phyloP scores from a whole-genome alignment of 2,888 invertebrate species.

The Biston stratarius region DNA sequence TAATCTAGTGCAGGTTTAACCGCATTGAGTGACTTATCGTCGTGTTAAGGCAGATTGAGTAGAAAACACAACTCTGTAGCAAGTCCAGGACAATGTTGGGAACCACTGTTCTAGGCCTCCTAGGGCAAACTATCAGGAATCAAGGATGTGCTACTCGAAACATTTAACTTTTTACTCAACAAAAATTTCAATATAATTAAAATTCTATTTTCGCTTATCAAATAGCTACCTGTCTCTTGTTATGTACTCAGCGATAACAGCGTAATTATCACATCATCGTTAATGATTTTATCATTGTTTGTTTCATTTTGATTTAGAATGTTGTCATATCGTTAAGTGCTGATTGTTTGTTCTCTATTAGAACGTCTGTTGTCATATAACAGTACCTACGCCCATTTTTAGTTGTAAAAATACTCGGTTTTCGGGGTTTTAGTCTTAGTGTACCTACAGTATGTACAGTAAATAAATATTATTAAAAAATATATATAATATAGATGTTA shows the following conservation, averaged over 20 bases:
- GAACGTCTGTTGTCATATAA: not conserved
- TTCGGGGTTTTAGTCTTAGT: too few relatives aligned
- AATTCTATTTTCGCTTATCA: slow-evolving; percentile 27
- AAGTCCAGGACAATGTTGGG: too few relatives aligned
- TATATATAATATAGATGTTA: too few relatives aligned
- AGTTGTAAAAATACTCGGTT: too few relatives aligned
- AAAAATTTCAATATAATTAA: slow-evolving; percentile 16
- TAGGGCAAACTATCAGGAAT: not conserved
- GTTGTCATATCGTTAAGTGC: not conserved
- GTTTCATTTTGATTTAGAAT: slow-evolving; percentile 5
- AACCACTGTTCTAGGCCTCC: not conserved
- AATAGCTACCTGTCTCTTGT: slow-evolving; percentile 18
- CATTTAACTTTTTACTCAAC: not conserved
- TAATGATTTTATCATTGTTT: slow-evolving; percentile 21
- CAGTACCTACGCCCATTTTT: not conserved
- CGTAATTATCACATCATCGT: slow-evolving; percentile 20
- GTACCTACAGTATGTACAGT: too few relatives aligned
- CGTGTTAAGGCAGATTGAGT: too few relatives aligned
- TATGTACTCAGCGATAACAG: slow-evolving; percentile 27
- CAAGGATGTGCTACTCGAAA: not conserved
- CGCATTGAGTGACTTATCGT: too few relatives aligned
- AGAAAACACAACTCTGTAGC: too few relatives aligned
- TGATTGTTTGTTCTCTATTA: slow-evolving; percentile 2
- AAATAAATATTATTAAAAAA: too few relatives aligned
- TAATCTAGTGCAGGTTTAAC: too few relatives aligned